Conservation (phyloP, 2,113 vertebrate genomes). For the Hemichromis elongatus region DNA sequence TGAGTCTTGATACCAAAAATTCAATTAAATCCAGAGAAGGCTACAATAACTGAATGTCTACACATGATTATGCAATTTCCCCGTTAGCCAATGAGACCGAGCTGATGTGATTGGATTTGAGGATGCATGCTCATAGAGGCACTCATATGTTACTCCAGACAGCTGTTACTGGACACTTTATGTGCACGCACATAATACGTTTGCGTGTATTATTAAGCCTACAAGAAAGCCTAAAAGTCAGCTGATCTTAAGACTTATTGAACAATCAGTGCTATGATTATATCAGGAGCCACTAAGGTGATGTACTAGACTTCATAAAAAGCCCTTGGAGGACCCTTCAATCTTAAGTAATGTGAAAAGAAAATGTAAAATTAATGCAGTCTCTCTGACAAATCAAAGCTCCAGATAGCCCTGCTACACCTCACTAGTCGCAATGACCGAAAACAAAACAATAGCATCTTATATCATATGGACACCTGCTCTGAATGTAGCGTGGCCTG, state of each 20-base stretch:
- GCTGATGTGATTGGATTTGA: slow-evolving; percentile 33
- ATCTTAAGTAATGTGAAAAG: not conserved
- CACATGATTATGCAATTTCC: slow-evolving; percentile 38
- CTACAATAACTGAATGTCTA: slow-evolving; percentile 27
- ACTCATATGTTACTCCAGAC: not conserved
- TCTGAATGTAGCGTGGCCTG: no score
- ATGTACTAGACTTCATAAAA: not conserved
- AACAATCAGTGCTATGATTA: slow-evolving; percentile 12
- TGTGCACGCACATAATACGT: not conserved
- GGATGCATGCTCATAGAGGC: not conserved
- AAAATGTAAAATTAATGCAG: not conserved
- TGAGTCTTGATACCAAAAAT: slow-evolving; percentile 40
- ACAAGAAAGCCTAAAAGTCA: not conserved
- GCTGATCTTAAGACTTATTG: not conserved
- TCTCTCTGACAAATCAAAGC: not conserved
- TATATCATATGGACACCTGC: not conserved
- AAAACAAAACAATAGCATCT: not conserved
- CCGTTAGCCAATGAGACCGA: not conserved
- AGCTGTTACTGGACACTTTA: not conserved
- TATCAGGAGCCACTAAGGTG: slow-evolving; percentile 1
- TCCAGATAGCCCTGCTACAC: not conserved
- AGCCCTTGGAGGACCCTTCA: not conserved
- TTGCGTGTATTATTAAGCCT: not conserved
- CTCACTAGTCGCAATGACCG: not conserved
- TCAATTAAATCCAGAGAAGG: slow-evolving; percentile 28